Percentiles rank a stretch among this genome's conserved stretches.
phyloP scores from a whole-genome alignment of 2,797 vertebrate genomes.

The Anabacerthia variegaticeps region DNA sequence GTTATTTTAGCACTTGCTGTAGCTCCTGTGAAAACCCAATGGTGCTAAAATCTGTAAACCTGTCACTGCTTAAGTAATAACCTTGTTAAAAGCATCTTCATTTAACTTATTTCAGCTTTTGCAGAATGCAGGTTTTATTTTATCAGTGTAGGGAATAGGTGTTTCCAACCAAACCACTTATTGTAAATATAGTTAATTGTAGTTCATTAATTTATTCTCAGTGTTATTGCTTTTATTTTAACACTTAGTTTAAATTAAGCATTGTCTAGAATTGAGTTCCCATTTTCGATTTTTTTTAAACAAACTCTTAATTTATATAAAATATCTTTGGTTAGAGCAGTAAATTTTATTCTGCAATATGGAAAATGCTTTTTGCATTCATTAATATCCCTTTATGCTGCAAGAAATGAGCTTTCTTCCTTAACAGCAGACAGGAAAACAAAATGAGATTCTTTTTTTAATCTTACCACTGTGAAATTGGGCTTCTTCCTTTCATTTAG shows the following conservation, averaged over 20 bases:
- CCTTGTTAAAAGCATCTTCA: conserved; percentile 84
- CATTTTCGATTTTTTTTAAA: conserved; percentile 74
- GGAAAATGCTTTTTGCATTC: conserved; percentile 72
- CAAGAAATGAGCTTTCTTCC: conserved; percentile 28
- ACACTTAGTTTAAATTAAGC: conserved; percentile 78
- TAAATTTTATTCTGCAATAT: conserved; percentile 71
- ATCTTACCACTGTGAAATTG: conserved; percentile 61
- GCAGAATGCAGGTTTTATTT: conserved; percentile 79
- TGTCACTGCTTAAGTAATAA: conserved; percentile 86
- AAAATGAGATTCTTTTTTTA: conserved; percentile 36
- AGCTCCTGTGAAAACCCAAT: conserved; percentile 84
- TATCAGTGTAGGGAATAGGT: conserved; percentile 76
- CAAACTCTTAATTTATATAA: conserved; percentile 74
- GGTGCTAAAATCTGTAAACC: conserved; percentile 90
- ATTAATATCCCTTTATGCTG: conserved; percentile 69
- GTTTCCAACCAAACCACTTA: conserved; percentile 77
- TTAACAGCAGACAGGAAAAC: conserved; percentile 29
- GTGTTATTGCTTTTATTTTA: conserved; percentile 79
- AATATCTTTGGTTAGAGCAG: conserved; percentile 68
- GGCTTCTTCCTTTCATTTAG: conserved; percentile 51
- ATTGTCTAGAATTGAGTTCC: conserved; percentile 72
- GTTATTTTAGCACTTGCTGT: conserved; percentile 90
- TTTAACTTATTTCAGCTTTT: conserved; percentile 82
- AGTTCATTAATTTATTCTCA: conserved; percentile 81
- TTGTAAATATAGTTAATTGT: conserved; percentile 83